Conservation (phyloP, 2,888 invertebrate species). For the Gymnosoma rotundatum region DNA sequence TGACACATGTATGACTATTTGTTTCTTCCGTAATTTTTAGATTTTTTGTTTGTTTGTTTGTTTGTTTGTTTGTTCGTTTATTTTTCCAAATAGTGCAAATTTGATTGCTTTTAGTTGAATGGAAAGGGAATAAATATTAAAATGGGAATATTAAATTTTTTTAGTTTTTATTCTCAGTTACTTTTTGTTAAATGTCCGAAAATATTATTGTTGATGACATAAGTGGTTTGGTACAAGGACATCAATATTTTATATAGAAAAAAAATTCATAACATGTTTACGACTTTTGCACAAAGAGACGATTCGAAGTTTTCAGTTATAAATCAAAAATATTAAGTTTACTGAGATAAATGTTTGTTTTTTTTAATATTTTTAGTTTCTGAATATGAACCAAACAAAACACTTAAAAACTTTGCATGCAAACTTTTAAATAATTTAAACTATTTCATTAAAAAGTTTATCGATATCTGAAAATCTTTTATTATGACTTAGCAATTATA, state of each 20-base stretch:
- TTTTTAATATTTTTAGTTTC: too few species aligned
- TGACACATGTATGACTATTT: conserved; percentile 55
- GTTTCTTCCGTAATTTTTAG: not conserved
- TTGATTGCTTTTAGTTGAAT: conserved; percentile 25
- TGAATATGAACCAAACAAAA: too few species aligned
- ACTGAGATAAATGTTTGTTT: too few species aligned
- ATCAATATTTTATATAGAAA: not conserved
- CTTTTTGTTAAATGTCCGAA: not conserved
- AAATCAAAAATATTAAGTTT: not conserved
- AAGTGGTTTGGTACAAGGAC: conserved; percentile 10
- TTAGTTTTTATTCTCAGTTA: not conserved
- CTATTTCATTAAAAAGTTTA: too few species aligned
- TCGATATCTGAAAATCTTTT: too few species aligned
- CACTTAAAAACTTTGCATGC: too few species aligned
- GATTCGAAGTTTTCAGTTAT: not conserved
- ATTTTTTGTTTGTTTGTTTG: not conserved
- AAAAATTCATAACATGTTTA: not conserved
- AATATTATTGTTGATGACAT: not conserved
- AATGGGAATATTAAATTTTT: conserved; percentile 22
- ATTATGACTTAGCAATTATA: too few species aligned
- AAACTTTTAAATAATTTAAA: too few species aligned
- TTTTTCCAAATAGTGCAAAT: conserved; percentile 36
- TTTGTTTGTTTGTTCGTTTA: not conserved
- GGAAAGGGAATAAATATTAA: conserved; percentile 11
- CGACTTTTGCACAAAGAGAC: not conserved